Conservation (phyloP, 2,797 vertebrate genomes). For the Heterohyrax brucei region DNA sequence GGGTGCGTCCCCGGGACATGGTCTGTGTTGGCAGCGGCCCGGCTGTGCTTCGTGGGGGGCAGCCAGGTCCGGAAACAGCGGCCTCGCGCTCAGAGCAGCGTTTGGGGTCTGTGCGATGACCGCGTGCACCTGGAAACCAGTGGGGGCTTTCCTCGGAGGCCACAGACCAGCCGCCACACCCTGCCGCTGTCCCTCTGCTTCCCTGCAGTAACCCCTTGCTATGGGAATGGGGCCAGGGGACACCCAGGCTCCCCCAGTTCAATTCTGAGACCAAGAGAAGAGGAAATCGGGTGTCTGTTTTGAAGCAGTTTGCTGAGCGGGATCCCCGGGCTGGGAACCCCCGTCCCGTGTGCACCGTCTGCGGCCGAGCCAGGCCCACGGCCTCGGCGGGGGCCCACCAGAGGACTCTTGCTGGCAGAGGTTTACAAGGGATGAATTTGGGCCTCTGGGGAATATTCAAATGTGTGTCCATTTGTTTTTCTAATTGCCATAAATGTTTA, state of each 20-base stretch:
- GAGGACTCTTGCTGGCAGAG: slow-evolving; percentile 21
- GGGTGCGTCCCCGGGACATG: not conserved
- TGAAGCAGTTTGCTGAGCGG: not conserved
- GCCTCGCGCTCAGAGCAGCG: not conserved
- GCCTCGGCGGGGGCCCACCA: not conserved
- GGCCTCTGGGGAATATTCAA: slow-evolving; percentile 74
- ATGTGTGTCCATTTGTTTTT: slow-evolving; percentile 79
- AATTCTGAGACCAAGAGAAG: slow-evolving; percentile 16
- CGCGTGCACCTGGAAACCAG: not conserved
- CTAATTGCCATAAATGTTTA: slow-evolving; percentile 89
- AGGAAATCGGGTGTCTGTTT: not conserved
- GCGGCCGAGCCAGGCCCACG: not conserved
- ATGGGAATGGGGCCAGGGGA: not conserved
- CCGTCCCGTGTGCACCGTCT: accelerated
- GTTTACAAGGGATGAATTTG: slow-evolving; percentile 41
- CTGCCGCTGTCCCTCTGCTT: not conserved
- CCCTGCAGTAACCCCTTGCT: not conserved
- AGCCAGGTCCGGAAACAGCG: slow-evolving; percentile 12
- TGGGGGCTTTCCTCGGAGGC: not conserved
- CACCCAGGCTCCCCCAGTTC: not conserved
- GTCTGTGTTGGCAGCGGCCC: not conserved
- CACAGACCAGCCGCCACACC: too few species aligned
- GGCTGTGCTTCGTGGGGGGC: not conserved
- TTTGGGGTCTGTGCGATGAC: slow-evolving; percentile 29
- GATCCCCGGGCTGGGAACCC: too few species aligned